Conservation (phyloP, 1,140 invertebrate species). For the Lepidurus arcticus region DNA sequence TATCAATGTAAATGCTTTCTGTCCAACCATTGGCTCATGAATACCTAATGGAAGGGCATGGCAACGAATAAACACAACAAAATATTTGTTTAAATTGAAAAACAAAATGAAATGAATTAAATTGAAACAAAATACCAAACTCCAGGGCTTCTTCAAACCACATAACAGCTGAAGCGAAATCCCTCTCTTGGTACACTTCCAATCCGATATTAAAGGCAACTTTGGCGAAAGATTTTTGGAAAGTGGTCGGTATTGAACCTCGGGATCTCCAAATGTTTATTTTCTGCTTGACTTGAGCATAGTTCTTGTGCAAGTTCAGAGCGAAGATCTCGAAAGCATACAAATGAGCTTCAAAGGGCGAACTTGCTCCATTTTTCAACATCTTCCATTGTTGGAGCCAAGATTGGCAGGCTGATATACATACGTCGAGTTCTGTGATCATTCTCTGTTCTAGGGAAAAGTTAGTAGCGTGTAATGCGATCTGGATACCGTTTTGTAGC, state of each 20-base stretch:
- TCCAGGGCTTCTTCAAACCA: neutral
- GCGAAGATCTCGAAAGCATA: neutral
- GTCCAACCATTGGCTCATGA: neutral
- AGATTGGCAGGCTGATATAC: neutral
- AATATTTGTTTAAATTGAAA: neutral
- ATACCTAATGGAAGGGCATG: neutral
- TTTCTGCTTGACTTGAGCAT: neutral
- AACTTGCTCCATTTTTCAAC: neutral
- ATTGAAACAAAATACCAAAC: neutral
- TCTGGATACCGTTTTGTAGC: constrained; percentile 9
- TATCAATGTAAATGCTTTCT: neutral
- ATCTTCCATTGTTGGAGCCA: neutral
- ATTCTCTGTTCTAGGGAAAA: neutral
- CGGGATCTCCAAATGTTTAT: neutral
- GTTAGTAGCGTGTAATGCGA: neutral
- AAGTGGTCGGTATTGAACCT: neutral
- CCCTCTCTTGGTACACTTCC: neutral
- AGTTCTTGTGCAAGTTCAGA: neutral
- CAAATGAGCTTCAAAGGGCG: neutral
- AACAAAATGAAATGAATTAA: neutral
- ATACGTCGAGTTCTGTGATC: neutral
- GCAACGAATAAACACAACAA: neutral
- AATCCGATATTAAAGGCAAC: neutral
- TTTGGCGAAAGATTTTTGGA: neutral
- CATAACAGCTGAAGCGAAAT: neutral